Evolutionary conservation across 2,888 invertebrate genomes (phyloP).

Genomic region (Cataglyphis cursor): DNA sequence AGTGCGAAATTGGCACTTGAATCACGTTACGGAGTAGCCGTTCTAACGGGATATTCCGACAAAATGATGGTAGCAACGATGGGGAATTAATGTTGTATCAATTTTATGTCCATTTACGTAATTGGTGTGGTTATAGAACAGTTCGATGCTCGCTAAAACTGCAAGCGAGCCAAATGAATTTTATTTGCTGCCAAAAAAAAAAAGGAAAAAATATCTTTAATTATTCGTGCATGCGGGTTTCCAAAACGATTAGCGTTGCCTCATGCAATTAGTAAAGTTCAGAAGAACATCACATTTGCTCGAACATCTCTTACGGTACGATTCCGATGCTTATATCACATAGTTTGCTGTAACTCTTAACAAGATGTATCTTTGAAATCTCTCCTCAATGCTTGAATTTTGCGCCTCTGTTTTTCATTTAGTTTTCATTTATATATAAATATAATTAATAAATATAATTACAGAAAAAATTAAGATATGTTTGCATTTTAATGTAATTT

Average conservation of each 20-base stretch:
- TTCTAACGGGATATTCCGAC: conserved; percentile 39
- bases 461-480: background rate
- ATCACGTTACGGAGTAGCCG: conserved; percentile 46
- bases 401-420: background rate
- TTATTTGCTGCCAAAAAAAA: conserved; percentile 18
- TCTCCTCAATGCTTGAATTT: background rate
- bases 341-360: conserved; percentile 17
- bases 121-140: conserved; percentile 41
- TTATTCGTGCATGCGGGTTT: conserved; percentile 5
- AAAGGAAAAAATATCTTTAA: conserved; percentile 7
- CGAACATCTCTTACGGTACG: background rate
- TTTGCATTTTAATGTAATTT: background rate
- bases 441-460: background rate
- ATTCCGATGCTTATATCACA: background rate
- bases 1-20: conserved; percentile 41
- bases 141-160: conserved; percentile 9
- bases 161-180: conserved; percentile 31
- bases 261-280: conserved; percentile 23
- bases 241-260: conserved; percentile 1
- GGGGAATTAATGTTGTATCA: conserved; percentile 50
- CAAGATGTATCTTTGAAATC: background rate
- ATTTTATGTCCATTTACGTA: conserved; percentile 46
- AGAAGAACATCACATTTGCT: background rate
- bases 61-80: conserved; percentile 31
- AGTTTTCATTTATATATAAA: background rate